Base-by-base conservation (phyloP, 2,113 vertebrate genomes). In the Gopherus evgoodei region DNA sequence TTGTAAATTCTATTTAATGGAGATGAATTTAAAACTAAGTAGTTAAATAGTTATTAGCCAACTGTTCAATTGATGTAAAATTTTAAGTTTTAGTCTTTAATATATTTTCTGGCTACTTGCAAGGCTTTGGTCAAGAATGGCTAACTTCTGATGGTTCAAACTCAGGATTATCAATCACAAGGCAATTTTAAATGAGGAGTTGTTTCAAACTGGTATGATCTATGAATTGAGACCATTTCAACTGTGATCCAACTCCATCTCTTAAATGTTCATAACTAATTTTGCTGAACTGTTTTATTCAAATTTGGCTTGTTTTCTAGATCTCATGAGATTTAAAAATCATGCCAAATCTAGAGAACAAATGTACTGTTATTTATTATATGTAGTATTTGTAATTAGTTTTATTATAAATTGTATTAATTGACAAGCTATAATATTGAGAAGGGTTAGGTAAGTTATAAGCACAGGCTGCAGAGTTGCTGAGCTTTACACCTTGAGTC, bases 151-250 rank as follows among this genome's bases (percentile, higher is more conserved):
- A 3, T 1, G 7, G 29, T 80, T 78, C 25, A 22, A 50, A 11
- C 27, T 44, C 47, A 50, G 31, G 29, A 10, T 19, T 31, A 10
- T 79, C 44, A 29, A 16, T 83, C 3, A 29, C 35, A 13, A 83
- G 3, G 7, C 27, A 57, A 72, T 84, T 62, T 62, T 69, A 79
- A n/a, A 21, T 25, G 2, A 31, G 35, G 42, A 7, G 10, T 52
- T 91, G 8, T 72, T 17, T 76, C 0, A 0, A 4, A 49, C 25
- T 5, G 3, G 25, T 17, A 50, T 82, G 38, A 44, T 2, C 0
- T 78, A 24, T 1, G 0, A 54, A 35, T 79, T 38, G 82, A 13
- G 6, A 24, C 0, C 1, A 13, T 82, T 50, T 79, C 47, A 1
- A 47, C 44, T 69, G 65, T 16, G 9, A 10, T 59, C 57, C 59